phyloP scores from a whole-genome alignment of 1,140 invertebrate genomes.

The Lineus longissimus region DNA sequence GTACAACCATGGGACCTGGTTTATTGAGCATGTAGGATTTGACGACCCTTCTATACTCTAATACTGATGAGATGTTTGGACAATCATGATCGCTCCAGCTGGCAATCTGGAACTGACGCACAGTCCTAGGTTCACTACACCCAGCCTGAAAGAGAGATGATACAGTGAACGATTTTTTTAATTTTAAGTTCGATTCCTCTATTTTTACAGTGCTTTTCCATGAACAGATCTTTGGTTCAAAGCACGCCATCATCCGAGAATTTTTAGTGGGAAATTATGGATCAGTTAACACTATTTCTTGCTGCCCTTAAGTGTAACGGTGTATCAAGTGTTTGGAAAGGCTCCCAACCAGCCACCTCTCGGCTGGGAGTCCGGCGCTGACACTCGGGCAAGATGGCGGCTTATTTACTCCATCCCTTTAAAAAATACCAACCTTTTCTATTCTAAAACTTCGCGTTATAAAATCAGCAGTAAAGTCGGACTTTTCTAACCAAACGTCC shows the following conservation, averaged over 20 bases:
- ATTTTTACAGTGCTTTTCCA: too few relatives aligned
- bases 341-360: too few relatives aligned
- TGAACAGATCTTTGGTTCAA: too few relatives aligned
- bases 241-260: too few relatives aligned
- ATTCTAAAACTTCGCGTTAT: slow-evolving; percentile 45
- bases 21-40: slow-evolving; percentile 22
- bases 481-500: slow-evolving; percentile 39
- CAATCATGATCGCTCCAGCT: slow-evolving; percentile 40
- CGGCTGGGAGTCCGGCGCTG: too few relatives aligned
- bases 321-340: too few relatives aligned
- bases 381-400: neutral
- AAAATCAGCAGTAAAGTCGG: slow-evolving; percentile 37
- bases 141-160: slow-evolving; percentile 33
- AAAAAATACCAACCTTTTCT: slow-evolving; percentile 25
- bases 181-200: too few relatives aligned
- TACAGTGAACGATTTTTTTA: too few relatives aligned
- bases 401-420: neutral
- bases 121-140: slow-evolving; percentile 22
- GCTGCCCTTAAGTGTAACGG: too few relatives aligned
- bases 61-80: slow-evolving; percentile 36
- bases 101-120: slow-evolving; percentile 45
- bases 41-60: slow-evolving; percentile 38
- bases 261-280: too few relatives aligned
- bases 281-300: too few relatives aligned
- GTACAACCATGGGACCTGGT: slow-evolving; percentile 38